These are phyloP conservation scores for Lacerta viridis DNA, from an alignment of 2,797 vertebrate genomes.

Conservation along the genomic window DNA sequence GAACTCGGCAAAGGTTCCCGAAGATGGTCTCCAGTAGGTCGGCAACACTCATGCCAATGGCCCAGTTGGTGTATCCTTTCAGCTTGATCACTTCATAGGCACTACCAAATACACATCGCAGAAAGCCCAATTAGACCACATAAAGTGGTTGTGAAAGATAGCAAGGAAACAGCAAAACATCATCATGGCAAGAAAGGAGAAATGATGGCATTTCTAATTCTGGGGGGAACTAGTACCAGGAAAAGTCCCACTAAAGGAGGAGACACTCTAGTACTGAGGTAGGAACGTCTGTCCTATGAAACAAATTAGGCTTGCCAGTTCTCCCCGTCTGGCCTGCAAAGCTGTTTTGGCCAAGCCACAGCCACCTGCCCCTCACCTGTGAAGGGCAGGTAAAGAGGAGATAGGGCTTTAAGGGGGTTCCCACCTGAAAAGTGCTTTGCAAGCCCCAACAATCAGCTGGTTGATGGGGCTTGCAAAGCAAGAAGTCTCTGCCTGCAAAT, in stretches of 20 bases:
- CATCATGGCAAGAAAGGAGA: neutral
- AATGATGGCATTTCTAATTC: neutral
- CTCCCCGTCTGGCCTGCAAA: too few relatives aligned
- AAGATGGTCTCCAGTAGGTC: slow-evolving; percentile 93
- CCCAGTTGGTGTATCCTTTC: slow-evolving; percentile 99
- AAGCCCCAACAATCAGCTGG: too few relatives aligned
- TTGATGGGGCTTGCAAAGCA: too few relatives aligned
- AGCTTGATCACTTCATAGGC: slow-evolving; percentile 97
- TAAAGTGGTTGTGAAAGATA: neutral
- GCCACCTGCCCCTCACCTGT: too few relatives aligned
- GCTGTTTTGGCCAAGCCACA: too few relatives aligned
- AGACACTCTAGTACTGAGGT: neutral
- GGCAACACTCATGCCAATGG: slow-evolving; percentile 95
- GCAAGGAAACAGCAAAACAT: neutral
- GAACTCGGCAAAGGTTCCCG: slow-evolving; percentile 91
- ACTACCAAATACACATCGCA: slow-evolving; percentile 74
- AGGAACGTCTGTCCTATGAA: too few relatives aligned
- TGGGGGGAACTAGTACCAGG: neutral
- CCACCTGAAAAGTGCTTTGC: too few relatives aligned
- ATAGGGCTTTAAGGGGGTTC: too few relatives aligned
- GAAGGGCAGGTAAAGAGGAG: too few relatives aligned
- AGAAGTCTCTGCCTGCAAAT: too few relatives aligned
- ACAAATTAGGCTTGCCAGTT: too few relatives aligned
- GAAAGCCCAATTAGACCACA: neutral
- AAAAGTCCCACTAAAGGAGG: too few relatives aligned